Conservation (phyloP, 2,113 vertebrate genomes). For the Sylvilagus bachmani region DNA sequence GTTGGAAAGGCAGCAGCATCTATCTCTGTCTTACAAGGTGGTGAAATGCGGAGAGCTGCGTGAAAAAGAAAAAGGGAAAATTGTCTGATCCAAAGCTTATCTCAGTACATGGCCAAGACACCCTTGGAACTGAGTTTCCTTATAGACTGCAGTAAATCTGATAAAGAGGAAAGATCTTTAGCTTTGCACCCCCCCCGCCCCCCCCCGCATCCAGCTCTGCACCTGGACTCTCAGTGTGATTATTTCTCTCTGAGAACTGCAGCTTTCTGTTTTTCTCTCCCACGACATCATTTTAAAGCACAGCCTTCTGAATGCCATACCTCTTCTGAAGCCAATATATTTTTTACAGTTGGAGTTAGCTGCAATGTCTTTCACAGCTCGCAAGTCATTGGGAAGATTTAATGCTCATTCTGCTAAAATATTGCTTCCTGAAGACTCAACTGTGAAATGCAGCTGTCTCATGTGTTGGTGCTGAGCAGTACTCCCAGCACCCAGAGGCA, state of each 20-base stretch:
- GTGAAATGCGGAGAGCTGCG: neutral
- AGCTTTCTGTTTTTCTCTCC: conserved; percentile 5
- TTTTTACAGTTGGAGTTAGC: conserved; percentile 77
- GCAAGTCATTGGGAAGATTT: conserved; percentile 73
- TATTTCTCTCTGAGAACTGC: conserved; percentile 3
- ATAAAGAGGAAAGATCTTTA: conserved; percentile 4
- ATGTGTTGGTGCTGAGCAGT: neutral
- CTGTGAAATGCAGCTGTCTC: conserved; percentile 77
- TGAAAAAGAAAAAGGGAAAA: neutral
- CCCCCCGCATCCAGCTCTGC: neutral
- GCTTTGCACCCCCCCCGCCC: neutral
- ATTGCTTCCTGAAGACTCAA: conserved; percentile 76
- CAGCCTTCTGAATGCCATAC: conserved; percentile 64
- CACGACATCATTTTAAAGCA: conserved; percentile 48
- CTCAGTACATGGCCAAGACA: neutral
- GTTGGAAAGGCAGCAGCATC: neutral
- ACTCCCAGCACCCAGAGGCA: neutral
- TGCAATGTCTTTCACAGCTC: conserved; percentile 77
- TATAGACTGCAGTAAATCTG: neutral
- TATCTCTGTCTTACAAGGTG: neutral
- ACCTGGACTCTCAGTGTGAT: neutral
- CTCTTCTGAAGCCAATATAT: conserved; percentile 68
- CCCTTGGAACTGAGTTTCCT: neutral
- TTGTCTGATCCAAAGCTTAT: neutral
- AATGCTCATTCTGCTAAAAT: conserved; percentile 78